These are phyloP conservation scores for Apolygus lucorum DNA, from an alignment of 1,140 invertebrate genomes.

Conservation along the genomic window DNA sequence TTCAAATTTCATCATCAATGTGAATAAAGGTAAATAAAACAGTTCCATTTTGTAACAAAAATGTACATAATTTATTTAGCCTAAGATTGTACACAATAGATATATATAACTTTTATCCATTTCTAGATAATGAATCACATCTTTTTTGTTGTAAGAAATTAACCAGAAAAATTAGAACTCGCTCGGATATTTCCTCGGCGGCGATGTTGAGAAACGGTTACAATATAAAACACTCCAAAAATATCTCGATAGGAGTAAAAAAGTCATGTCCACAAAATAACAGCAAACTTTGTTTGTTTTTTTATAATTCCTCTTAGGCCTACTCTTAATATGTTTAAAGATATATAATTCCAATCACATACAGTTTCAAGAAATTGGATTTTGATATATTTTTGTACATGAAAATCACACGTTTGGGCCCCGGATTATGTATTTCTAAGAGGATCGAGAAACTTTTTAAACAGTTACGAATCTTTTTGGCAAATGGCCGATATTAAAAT, in stretches of 20 bases:
- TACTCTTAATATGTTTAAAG: neutral
- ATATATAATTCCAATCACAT: constrained; percentile 11
- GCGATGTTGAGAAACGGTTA: neutral
- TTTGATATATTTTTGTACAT: neutral
- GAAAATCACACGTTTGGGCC: constrained; percentile 6
- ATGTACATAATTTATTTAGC: neutral
- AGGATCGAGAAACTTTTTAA: neutral
- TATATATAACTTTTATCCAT: neutral
- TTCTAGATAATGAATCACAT: neutral
- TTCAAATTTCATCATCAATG: too few species aligned
- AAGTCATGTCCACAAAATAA: neutral
- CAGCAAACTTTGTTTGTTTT: neutral
- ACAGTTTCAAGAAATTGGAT: neutral
- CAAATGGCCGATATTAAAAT: neutral
- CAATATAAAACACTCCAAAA: neutral
- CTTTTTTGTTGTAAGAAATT: neutral
- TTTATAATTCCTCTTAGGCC: neutral
- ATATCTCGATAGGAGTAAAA: neutral
- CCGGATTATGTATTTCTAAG: neutral
- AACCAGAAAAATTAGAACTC: neutral
- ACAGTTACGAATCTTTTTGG: neutral
- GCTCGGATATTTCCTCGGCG: neutral
- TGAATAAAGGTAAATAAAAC: too few species aligned
- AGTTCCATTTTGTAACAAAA: too few species aligned
- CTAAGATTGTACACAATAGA: neutral